These are phyloP conservation scores for Tetropium fuscum DNA, from an alignment of 2,888 invertebrate species.

Conservation along the genomic window DNA sequence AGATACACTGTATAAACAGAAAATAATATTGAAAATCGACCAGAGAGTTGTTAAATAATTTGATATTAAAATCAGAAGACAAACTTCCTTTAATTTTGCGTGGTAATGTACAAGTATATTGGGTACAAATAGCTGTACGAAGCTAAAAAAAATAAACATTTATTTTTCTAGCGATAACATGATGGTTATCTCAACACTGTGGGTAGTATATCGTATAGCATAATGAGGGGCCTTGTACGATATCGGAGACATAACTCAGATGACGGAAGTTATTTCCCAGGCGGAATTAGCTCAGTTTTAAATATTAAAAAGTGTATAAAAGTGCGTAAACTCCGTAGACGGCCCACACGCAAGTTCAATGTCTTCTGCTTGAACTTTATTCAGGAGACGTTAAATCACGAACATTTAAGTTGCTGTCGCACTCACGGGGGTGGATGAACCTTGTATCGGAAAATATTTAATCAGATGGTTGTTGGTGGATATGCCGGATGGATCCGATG, in stretches of 20 bases:
- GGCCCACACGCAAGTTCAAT: conserved; percentile 43
- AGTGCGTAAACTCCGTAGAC: conserved; percentile 25
- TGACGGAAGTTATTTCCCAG: conserved; percentile 11
- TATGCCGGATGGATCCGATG: neutral
- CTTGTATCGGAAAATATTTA: conserved; percentile 2
- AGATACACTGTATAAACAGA: no score
- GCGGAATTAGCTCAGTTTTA: neutral
- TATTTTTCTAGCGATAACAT: no score
- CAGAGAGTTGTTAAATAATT: no score
- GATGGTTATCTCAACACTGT: no score
- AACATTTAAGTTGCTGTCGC: conserved; percentile 6
- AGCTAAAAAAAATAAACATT: no score
- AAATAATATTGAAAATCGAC: no score
- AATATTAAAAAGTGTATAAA: conserved; percentile 19
- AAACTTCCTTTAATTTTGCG: no score
- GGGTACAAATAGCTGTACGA: no score
- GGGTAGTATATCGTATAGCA: no score
- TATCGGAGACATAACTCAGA: conserved; percentile 10
- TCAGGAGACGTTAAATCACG: conserved; percentile 10
- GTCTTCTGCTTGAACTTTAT: conserved; percentile 33
- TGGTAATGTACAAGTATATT: no score
- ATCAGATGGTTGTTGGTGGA: neutral
- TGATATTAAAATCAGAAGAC: no score
- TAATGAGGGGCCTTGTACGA: conserved; percentile 1
- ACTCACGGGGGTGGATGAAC: conserved; percentile 18